Base-by-base conservation (phyloP, 2,888 invertebrate genomes). In the Diaprepes abbreviatus region DNA sequence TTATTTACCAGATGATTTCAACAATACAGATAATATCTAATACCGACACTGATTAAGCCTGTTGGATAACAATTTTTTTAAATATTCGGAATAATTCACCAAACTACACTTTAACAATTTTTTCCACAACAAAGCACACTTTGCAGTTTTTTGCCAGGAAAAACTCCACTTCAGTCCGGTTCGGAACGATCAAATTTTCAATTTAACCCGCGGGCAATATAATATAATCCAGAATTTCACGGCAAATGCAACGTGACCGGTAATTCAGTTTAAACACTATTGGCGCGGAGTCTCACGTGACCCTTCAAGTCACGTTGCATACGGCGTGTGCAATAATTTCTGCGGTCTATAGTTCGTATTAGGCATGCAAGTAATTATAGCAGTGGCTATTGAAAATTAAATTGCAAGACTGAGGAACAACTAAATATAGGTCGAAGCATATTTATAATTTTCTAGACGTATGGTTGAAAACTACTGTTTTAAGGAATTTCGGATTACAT, bases 221-320 rank as follows among this genome's bases (percentile, higher is more conserved):
- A 14, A 1, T 50, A 9, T 19, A 43, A 19, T 50, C 28, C 48
- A 14, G 48, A 43, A 66, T 33, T 58, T 73, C 76, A 78, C 77
- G 74, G 57, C 79, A 16, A 28, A 24, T 70, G 77, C 79, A 82
- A 82, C 82, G 82, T 82, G 82, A 82, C 75, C 70, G 57, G 36
- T n/a, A 66, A 33, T 43, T 33, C 58, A 28, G 68, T 64, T 48
- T 52, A 54, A 50, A n/a, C 60, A 60, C 69, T 70, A 81, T 81
- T 82, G 82, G 81, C 70, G 70, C 5, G 35, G 62, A 58, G 55
- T 21, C 69, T 79, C 78, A 80, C 77, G 77, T 79, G 79, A 68
- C 71, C 66, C 17, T 45, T 19, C n/a, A 36, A 73, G 79, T 82
- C 81, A 82, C 82, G 82, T 82, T 81, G 80, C 75, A 60, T 19